A percentile compares a stretch with the other conserved stretches of the same genome.
phyloP scores from a whole-genome alignment of 2,797 vertebrate species.

The Phyllotis vaccarum region DNA sequence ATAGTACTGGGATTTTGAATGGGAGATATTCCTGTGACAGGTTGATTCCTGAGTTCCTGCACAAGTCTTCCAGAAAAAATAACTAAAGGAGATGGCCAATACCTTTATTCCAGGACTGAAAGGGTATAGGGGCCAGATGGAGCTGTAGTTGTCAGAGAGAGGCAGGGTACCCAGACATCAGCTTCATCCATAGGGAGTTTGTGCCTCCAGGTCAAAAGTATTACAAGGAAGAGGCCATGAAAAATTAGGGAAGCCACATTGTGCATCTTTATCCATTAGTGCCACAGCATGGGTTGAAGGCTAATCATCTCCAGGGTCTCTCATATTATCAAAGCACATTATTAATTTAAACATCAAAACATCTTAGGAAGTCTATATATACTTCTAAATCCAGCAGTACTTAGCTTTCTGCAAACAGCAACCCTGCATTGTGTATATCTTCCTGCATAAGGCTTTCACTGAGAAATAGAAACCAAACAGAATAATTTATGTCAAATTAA shows the following conservation, averaged over 20 bases:
- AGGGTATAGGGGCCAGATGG: neutral
- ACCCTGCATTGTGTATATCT: no score
- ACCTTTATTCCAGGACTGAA: neutral
- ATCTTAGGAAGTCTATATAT: neutral
- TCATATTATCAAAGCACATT: neutral
- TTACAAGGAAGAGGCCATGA: neutral
- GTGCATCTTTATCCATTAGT: neutral
- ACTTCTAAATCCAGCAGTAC: neutral
- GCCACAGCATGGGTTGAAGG: neutral
- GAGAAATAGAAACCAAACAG: neutral
- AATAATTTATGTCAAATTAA: neutral
- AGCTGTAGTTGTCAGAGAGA: neutral
- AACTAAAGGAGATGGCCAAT: neutral
- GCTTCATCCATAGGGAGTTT: neutral
- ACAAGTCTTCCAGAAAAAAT: neutral
- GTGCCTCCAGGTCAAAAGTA: no score
- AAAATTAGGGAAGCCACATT: neutral
- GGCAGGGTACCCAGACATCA: neutral
- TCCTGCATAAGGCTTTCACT: neutral
- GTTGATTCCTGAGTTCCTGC: neutral
- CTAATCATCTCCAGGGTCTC: neutral
- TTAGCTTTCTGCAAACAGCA: neutral
- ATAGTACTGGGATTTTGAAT: neutral
- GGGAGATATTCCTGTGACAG: neutral
- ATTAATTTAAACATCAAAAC: neutral